phyloP scores from a whole-genome alignment of 2,113 vertebrate genomes.

The Sorex fumeus region DNA sequence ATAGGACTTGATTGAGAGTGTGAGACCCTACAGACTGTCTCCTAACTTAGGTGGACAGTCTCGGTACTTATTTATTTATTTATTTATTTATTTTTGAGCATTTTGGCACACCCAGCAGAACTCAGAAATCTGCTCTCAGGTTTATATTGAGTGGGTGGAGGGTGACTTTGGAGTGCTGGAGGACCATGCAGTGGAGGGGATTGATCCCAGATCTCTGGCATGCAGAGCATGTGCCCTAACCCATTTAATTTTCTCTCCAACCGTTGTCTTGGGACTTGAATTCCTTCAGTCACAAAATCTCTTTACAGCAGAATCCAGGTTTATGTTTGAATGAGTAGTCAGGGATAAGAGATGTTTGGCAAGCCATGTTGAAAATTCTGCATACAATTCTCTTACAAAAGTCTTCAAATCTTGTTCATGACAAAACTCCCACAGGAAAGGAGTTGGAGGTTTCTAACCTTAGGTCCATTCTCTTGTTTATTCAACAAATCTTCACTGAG shows the following conservation, averaged over 20 bases:
- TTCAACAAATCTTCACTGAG: not conserved
- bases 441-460: not conserved
- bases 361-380: not conserved
- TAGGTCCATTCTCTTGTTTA: not conserved
- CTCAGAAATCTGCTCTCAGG: too few relatives aligned
- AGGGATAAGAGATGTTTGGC: not conserved
- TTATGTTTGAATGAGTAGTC: not conserved
- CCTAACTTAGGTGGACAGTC: not conserved
- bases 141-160: too few relatives aligned
- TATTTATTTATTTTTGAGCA: too few relatives aligned
- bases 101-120: too few relatives aligned
- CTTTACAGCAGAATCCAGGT: not conserved
- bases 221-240: too few relatives aligned
- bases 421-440: not conserved
- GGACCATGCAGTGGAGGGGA: too few relatives aligned
- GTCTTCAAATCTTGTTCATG: not conserved
- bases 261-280: not conserved
- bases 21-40: not conserved
- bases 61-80: too few relatives aligned
- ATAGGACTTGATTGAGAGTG: not conserved
- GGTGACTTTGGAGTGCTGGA: too few relatives aligned
- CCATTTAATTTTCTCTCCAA: too few relatives aligned
- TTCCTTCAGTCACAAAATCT: not conserved
- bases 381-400: not conserved
- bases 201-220: too few relatives aligned